A percentile compares a stretch with the other conserved stretches of the same genome.
Evolutionary conservation across 1,140 invertebrate genomes (phyloP).

Genomic region (Zaprionus davidi): DNA sequence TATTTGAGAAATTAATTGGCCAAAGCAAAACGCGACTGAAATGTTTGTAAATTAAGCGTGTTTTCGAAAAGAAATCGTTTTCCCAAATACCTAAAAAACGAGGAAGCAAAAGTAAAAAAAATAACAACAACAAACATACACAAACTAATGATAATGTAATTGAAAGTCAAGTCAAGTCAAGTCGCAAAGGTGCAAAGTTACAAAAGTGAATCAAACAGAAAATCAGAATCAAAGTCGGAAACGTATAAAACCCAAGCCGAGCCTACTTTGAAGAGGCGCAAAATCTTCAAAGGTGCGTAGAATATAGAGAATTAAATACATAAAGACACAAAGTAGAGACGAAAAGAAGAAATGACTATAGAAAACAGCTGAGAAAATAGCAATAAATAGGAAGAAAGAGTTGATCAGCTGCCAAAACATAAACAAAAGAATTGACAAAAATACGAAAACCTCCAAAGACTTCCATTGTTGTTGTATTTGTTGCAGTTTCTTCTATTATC

Average conservation of each 20-base stretch:
- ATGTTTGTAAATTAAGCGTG: conserved; percentile 50
- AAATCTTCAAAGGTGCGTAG: conserved; percentile 49
- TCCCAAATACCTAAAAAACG: conserved; percentile 8
- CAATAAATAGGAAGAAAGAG: conserved; percentile 16
- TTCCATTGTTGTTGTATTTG: conserved; percentile 24
- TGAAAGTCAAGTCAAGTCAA: conserved; percentile 25
- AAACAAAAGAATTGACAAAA: conserved; percentile 33
- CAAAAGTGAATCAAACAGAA: conserved; percentile 7
- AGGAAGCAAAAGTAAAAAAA: conserved; percentile 6
- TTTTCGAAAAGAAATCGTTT: conserved; percentile 43
- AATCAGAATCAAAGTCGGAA: neutral
- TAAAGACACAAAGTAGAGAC: neutral
- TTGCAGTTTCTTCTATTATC: neutral
- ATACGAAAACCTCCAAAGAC: conserved; percentile 5
- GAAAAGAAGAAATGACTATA: conserved; percentile 1
- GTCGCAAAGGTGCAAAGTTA: neutral
- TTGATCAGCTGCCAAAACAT: conserved; percentile 49
- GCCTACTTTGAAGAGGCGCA: conserved; percentile 1
- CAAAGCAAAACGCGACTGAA: conserved; percentile 32
- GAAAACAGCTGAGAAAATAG: conserved; percentile 52
- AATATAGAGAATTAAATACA: conserved; percentile 11
- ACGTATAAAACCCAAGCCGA: neutral
- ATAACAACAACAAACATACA: neutral
- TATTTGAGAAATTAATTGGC: conserved; percentile 57
- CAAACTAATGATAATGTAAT: conserved; percentile 50